phyloP scores from a whole-genome alignment of 2,797 vertebrate species.

The Fundulus diaphanus region DNA sequence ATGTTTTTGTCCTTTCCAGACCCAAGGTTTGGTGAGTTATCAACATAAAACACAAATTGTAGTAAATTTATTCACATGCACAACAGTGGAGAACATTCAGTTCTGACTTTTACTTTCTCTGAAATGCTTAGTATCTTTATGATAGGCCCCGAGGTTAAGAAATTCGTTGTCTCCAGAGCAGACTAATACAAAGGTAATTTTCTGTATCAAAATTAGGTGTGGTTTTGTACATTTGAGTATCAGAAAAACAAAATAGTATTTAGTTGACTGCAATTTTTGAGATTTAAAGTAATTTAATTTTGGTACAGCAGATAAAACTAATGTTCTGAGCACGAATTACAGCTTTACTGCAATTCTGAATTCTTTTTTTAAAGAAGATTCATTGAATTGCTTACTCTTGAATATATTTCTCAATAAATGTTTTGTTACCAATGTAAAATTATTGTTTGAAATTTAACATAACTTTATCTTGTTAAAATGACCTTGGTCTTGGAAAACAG shows the following conservation, averaged over 20 bases:
- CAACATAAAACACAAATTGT: conserved; percentile 21
- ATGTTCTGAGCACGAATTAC: too few relatives aligned
- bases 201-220: background rate
- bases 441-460: too few relatives aligned
- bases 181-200: background rate
- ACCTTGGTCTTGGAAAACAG: too few relatives aligned
- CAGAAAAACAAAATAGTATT: background rate
- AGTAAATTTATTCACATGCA: conserved; percentile 22
- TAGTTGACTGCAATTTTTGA: background rate
- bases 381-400: too few relatives aligned
- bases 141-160: conserved; percentile 20
- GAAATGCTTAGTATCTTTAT: conserved; percentile 12
- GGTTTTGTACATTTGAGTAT: background rate
- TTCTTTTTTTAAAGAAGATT: too few relatives aligned
- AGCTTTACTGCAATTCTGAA: too few relatives aligned
- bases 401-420: too few relatives aligned
- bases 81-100: conserved; percentile 20
- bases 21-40: conserved; percentile 30
- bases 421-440: too few relatives aligned
- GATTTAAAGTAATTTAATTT: background rate
- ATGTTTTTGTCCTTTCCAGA: conserved; percentile 46
- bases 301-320: background rate
- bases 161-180: conserved; percentile 36
- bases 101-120: conserved; percentile 17
- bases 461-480: too few relatives aligned